Evolutionary conservation across 2,797 vertebrate genomes (phyloP).

Genomic region (Tympanoctomys barrerae): DNA sequence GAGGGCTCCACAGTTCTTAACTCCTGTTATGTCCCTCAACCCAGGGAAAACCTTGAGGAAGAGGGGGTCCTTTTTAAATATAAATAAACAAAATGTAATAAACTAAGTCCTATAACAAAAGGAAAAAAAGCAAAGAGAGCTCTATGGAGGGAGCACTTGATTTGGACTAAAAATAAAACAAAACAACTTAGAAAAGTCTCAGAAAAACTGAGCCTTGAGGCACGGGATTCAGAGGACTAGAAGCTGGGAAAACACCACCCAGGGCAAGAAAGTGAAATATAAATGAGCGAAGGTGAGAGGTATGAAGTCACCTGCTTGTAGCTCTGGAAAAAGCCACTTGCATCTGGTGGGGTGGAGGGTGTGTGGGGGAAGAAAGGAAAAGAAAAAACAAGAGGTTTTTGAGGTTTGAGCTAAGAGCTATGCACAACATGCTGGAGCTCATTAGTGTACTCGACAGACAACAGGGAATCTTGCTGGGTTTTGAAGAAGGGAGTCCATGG

Average conservation of each 20-base stretch:
- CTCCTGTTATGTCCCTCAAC: not conserved
- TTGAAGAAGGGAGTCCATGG: not conserved
- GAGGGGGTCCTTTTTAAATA: not conserved
- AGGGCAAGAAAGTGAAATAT: not conserved
- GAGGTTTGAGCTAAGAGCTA: not conserved
- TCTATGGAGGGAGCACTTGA: not conserved
- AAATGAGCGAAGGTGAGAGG: not conserved
- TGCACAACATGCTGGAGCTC: too few species aligned
- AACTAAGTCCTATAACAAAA: not conserved
- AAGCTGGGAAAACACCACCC: not conserved
- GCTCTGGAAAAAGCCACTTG: not conserved
- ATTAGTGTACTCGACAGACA: not conserved
- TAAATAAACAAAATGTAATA: not conserved
- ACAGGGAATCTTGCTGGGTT: not conserved
- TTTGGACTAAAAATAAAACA: not conserved
- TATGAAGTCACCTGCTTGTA: not conserved
- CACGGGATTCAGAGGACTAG: too few species aligned
- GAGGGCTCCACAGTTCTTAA: not conserved
- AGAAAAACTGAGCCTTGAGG: not conserved
- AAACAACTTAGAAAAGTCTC: not conserved
- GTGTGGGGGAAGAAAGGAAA: not conserved
- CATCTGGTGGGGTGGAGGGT: not conserved
- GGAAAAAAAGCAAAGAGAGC: not conserved
- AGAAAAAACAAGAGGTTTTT: not conserved
- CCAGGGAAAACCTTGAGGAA: not conserved